Conservation (phyloP, 2,113 vertebrate species). For the Bolborhynchus lineola region DNA sequence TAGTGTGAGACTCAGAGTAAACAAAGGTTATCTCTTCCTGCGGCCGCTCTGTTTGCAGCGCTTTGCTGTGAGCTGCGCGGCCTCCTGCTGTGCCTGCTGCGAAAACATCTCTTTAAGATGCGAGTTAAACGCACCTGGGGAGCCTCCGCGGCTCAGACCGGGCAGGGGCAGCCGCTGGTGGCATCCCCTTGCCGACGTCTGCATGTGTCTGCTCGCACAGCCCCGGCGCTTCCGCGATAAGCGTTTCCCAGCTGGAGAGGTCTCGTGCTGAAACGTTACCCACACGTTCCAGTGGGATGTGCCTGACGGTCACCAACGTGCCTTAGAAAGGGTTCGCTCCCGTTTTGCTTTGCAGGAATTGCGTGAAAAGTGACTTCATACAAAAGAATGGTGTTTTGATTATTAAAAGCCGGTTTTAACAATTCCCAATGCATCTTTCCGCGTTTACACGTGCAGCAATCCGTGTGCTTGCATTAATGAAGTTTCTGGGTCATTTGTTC, state of each 20-base stretch:
- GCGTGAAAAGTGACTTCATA: background rate
- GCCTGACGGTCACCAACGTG: accelerated
- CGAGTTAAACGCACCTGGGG: background rate
- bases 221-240: accelerated
- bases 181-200: background rate
- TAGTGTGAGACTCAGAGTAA: background rate
- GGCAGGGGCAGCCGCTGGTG: background rate
- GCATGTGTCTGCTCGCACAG: accelerated
- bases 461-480: background rate
- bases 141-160: background rate
- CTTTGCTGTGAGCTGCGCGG: background rate
- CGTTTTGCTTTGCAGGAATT: background rate
- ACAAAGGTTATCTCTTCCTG: background rate
- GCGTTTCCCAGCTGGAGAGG: background rate
- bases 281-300: accelerated
- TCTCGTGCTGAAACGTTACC: accelerated
- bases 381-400: background rate
- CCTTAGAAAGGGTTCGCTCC: background rate
- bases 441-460: accelerated
- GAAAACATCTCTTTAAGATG: background rate
- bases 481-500: background rate
- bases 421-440: background rate
- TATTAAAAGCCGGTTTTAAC: background rate
- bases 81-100: background rate
- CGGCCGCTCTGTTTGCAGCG: accelerated